Conservation (phyloP, 1,140 invertebrate genomes). For the Cotesia chilonis region DNA sequence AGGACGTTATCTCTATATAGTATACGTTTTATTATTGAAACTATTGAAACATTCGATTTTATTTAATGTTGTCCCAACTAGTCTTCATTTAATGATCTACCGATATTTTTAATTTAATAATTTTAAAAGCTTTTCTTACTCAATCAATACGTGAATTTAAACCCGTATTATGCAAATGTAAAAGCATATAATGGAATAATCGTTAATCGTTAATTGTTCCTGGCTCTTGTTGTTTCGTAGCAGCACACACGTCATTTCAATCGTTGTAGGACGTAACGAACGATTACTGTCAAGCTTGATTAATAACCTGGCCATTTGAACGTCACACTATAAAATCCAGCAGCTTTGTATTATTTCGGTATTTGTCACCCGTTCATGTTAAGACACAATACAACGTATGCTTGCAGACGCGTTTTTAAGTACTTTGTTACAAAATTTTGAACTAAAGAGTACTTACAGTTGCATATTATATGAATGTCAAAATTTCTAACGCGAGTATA, state of each 20-base stretch:
- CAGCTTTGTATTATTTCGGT: conserved; percentile 18
- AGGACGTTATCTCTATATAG: background rate
- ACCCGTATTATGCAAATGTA: background rate
- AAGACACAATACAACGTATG: background rate
- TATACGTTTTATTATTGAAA: too few relatives aligned
- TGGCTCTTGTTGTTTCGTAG: background rate
- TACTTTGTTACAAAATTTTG: too few relatives aligned
- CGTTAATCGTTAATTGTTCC: conserved; percentile 17
- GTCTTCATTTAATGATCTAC: too few relatives aligned
- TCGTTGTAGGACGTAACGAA: conserved; percentile 14
- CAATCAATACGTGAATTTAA: background rate
- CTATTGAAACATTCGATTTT: too few relatives aligned
- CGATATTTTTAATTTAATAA: too few relatives aligned
- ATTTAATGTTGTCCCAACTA: too few relatives aligned
- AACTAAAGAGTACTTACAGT: too few relatives aligned
- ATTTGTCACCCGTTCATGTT: background rate
- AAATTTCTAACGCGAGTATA: too few relatives aligned
- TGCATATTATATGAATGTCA: too few relatives aligned
- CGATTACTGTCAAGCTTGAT: conserved; percentile 24
- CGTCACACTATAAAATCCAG: conserved; percentile 18
- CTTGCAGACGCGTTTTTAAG: too few relatives aligned
- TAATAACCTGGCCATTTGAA: conserved; percentile 23
- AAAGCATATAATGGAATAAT: conserved; percentile 7
- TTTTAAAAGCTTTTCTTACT: too few relatives aligned
- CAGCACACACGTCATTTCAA: conserved; percentile 14